Percentiles rank a stretch among this genome's conserved stretches.
phyloP scores from a whole-genome alignment of 2,113 vertebrate species.

The Globicephala melas region DNA sequence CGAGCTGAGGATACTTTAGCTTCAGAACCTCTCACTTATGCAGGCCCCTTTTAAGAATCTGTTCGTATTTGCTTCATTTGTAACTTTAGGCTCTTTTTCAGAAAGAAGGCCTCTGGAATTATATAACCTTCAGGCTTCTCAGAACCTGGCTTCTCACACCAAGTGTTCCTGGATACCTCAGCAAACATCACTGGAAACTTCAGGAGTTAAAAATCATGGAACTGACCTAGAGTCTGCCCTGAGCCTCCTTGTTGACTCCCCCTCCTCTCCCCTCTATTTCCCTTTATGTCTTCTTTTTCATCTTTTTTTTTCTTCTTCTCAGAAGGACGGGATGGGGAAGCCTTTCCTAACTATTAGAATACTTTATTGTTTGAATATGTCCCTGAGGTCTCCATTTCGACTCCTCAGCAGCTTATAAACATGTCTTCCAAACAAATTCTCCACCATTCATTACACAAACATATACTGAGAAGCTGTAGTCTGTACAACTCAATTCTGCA shows the following conservation, averaged over 20 bases:
- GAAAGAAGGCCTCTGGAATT: not conserved
- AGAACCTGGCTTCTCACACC: not conserved
- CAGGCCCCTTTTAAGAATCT: not conserved
- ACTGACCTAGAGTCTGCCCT: too few species aligned
- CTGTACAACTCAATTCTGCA: not conserved
- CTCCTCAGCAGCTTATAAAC: not conserved
- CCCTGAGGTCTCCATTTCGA: not conserved
- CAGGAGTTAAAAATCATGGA: not conserved
- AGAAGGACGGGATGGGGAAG: not conserved
- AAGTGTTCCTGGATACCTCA: not conserved
- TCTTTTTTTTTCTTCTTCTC: not conserved
- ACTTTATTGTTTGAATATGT: not conserved
- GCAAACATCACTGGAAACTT: not conserved
- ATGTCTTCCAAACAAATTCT: constrained; percentile 1
- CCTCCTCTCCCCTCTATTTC: not conserved
- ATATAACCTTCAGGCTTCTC: not conserved
- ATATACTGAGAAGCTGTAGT: not conserved
- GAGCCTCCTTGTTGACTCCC: not conserved
- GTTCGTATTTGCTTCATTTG: not conserved
- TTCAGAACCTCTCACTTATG: not conserved
- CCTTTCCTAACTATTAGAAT: not conserved
- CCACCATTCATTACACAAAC: not conserved
- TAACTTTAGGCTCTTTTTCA: not conserved
- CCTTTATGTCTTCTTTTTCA: not conserved
- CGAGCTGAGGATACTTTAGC: not conserved